Conservation (phyloP, 2,113 vertebrate genomes). For the Jaculus jaculus region DNA sequence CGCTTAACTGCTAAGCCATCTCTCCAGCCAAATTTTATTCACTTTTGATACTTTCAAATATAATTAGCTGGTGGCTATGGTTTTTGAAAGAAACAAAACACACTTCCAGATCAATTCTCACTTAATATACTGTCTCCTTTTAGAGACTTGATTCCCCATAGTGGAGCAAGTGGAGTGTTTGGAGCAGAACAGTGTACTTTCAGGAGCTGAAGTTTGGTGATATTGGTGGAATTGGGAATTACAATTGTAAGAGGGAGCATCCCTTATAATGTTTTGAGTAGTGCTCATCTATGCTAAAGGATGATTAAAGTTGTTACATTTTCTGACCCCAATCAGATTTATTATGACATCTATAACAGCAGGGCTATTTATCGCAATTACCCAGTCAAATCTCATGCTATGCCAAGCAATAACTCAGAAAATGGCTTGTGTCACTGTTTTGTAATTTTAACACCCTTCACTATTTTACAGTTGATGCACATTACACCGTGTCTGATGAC, state of each 20-base stretch:
- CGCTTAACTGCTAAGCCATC: too few relatives aligned
- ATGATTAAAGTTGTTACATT: neutral
- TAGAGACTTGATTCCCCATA: too few relatives aligned
- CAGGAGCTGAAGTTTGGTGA: neutral
- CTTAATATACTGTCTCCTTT: too few relatives aligned
- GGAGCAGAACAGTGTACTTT: neutral
- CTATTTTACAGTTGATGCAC: conserved; percentile 49
- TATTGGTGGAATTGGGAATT: neutral
- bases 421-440: conserved; percentile 60
- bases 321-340: conserved; percentile 45
- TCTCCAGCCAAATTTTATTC: neutral
- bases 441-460: conserved; percentile 76
- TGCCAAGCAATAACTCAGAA: conserved; percentile 70
- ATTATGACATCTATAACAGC: conserved; percentile 25
- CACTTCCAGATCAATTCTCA: too few relatives aligned
- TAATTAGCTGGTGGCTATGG: neutral
- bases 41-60: neutral
- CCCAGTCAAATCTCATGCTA: conserved; percentile 46
- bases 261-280: neutral
- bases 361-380: conserved; percentile 70
- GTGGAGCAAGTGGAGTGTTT: neutral
- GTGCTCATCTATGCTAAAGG: neutral
- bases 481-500: conserved; percentile 74
- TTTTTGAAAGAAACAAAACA: neutral
- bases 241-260: neutral